Evolutionary conservation across 2,797 vertebrate species (phyloP).

Genomic region (Lophius americanus): DNA sequence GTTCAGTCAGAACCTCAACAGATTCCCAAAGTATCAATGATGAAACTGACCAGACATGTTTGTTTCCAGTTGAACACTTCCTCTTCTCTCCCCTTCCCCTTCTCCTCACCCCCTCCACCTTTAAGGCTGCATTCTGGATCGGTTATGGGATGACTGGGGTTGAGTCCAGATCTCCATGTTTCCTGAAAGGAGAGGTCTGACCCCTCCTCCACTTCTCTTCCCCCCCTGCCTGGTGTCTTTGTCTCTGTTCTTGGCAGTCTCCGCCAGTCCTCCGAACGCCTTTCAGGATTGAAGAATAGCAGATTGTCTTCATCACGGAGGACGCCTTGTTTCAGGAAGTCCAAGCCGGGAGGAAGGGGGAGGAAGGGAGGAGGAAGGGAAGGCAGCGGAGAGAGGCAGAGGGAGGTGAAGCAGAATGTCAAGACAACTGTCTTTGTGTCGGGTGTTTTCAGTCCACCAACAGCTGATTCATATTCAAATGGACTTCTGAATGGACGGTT

Average conservation of each 20-base stretch:
- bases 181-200: slow-evolving; percentile 28
- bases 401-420: slow-evolving; percentile 23
- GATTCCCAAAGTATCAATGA: not conserved
- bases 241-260: slow-evolving; percentile 43
- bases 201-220: not conserved
- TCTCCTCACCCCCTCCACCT: not conserved
- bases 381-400: not conserved
- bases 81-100: not conserved
- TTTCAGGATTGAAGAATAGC: slow-evolving; percentile 43
- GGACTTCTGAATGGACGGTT: slow-evolving; percentile 18
- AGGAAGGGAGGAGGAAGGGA: not conserved
- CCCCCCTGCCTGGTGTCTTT: slow-evolving; percentile 35
- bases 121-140: slow-evolving; percentile 9
- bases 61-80: no score
- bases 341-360: not conserved
- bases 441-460: slow-evolving; percentile 31
- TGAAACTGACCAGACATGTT: not conserved
- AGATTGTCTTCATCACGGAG: slow-evolving; percentile 42
- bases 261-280: slow-evolving; percentile 34
- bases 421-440: slow-evolving; percentile 25
- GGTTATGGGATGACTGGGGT: slow-evolving; percentile 15
- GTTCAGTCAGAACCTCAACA: no score
- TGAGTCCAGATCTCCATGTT: slow-evolving; percentile 27
- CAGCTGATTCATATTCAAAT: slow-evolving; percentile 51
- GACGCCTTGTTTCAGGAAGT: slow-evolving; percentile 48